Percentiles rank a stretch among this genome's conserved stretches.
These are phyloP conservation scores for Eulemur coronatus DNA, from an alignment of 2,797 vertebrate genomes.

Conservation along the genomic window DNA sequence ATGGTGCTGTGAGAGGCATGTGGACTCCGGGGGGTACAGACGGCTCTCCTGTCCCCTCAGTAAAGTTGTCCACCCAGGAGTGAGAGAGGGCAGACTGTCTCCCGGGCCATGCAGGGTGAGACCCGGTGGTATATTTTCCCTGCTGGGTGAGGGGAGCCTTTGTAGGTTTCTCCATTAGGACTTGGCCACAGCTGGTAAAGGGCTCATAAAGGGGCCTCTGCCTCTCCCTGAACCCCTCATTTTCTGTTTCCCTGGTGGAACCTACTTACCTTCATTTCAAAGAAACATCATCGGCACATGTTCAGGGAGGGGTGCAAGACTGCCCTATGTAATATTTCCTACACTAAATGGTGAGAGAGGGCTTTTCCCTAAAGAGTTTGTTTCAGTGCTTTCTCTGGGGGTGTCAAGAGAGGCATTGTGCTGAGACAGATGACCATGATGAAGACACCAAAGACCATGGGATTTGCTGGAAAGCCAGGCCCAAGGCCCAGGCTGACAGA, in stretches of 20 bases:
- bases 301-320: neutral
- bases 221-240: neutral
- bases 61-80: neutral
- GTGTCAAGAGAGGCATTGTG: neutral
- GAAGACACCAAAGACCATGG: neutral
- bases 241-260: neutral
- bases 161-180: neutral
- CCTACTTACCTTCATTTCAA: neutral
- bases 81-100: neutral
- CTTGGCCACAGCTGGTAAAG: neutral
- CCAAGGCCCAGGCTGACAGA: neutral
- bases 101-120: neutral
- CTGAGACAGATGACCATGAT: neutral
- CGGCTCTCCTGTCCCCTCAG: neutral
- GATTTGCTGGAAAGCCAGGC: neutral
- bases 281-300: neutral
- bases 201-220: neutral
- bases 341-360: neutral
- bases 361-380: neutral
- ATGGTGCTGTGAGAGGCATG: fast-evolving
- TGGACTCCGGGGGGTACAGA: neutral
- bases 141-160: neutral
- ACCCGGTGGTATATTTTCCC: neutral
- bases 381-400: neutral
- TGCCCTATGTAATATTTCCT: neutral